Evolutionary conservation across 2,888 invertebrate species (phyloP).

Genomic region (Geotrupes spiniger): DNA sequence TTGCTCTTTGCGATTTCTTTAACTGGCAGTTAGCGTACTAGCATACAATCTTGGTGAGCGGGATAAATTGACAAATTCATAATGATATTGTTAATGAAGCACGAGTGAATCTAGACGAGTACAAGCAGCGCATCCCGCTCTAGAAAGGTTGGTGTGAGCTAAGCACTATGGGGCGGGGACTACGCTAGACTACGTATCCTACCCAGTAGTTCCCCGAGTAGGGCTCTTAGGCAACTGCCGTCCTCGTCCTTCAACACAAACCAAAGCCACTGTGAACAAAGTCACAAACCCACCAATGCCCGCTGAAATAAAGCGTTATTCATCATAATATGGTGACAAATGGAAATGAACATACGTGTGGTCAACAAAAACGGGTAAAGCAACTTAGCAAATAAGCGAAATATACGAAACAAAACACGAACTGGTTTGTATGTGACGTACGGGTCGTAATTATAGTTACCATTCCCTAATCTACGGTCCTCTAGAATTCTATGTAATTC

Average conservation of each 20-base stretch:
- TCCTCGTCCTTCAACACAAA: constrained; percentile 47
- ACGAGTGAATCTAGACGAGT: constrained; percentile 38
- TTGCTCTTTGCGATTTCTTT: too few species aligned
- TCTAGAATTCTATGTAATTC: constrained; percentile 10
- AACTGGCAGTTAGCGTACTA: too few species aligned
- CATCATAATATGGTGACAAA: constrained; percentile 22
- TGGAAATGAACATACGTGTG: constrained; percentile 17
- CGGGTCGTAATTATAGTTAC: constrained; percentile 23
- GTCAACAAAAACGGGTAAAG: constrained; percentile 42
- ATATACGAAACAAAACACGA: constrained; percentile 29
- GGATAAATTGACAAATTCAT: background rate
- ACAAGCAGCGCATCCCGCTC: constrained; percentile 39
- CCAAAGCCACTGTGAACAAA: constrained; percentile 50
- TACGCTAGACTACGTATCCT: constrained; percentile 34
- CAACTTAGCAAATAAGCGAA: constrained; percentile 44
- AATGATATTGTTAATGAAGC: constrained; percentile 7
- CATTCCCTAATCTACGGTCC: constrained; percentile 27
- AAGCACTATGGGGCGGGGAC: constrained; percentile 34
- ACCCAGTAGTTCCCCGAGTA: constrained; percentile 42
- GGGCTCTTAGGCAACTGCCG: constrained; percentile 39
- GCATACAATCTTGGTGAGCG: too few species aligned
- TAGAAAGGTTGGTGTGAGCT: constrained; percentile 33
- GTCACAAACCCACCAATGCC: constrained; percentile 48
- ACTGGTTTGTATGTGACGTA: constrained; percentile 27
- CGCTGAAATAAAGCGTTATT: constrained; percentile 46